Base-by-base conservation (phyloP, 2,888 invertebrate genomes). In the Tortricodes alternella region DNA sequence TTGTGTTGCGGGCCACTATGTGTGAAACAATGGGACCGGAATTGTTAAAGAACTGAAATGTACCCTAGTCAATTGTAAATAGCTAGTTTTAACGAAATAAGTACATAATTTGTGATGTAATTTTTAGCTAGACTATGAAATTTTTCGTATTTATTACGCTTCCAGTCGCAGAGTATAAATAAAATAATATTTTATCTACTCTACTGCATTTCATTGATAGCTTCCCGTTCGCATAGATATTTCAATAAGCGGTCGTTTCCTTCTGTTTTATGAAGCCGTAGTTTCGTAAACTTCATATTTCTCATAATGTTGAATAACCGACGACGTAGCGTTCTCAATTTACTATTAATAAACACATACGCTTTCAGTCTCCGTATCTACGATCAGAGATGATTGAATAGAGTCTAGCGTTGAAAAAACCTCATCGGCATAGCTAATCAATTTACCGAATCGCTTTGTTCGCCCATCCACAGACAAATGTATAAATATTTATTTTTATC, bases 11-110 rank as follows among this genome's bases (percentile, higher is more conserved):
- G 32, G 21, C 23, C 44, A 18, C 13, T 35, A 55, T 56, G 56
- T 44, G 1, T 50, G 56, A 56, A 37, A 29, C 56, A 50, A 50
- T 50, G 7, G 37, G 35, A 29, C 46, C 68, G 74, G 76, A 74
- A 69, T 72, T 78, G 84, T 85, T 71, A 85, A 85, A 86, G 90
- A 89, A 90, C 90, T 90, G 90, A 90, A 89, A 78, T 87, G 84
- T 89, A 89, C 86, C 85, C 90, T 90, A 90, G 90, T 90, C 90
- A 90, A 90, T 90, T 90, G 89, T 89, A 90, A 80, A 90, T 90
- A 89, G 64, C 64, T 79, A 74, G 73, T 63, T 67, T 67, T 78
- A 74, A 76, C 23, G 16, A 67, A 72, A 72, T 83, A 85, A 85
- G 81, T 82, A 80, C 78, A 84, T 85, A 83, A 86, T 83, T 85